phyloP scores from a whole-genome alignment of 2,888 invertebrate genomes.

The Drosophila paucipuncta region DNA sequence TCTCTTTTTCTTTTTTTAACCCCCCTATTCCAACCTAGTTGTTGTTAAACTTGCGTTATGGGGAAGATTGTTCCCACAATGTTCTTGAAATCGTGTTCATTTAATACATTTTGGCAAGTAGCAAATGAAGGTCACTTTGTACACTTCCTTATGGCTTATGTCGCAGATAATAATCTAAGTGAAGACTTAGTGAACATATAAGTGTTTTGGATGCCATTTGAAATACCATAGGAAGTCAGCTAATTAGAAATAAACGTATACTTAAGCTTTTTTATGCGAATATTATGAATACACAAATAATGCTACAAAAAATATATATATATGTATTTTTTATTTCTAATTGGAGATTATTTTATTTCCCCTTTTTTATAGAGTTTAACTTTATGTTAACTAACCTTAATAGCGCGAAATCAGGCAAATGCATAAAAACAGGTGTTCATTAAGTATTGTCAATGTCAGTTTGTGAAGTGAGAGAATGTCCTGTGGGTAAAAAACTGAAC shows the following conservation, averaged over 20 bases:
- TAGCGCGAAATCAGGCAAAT: not conserved
- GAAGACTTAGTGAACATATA: not conserved
- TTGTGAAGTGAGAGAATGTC: slow-evolving; percentile 10
- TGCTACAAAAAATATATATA: not conserved
- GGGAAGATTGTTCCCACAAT: not conserved
- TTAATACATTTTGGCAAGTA: not conserved
- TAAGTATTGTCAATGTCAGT: slow-evolving; percentile 14
- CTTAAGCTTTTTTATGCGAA: not conserved
- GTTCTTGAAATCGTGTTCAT: not conserved
- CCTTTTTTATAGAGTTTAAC: not conserved
- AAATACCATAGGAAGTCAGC: not conserved
- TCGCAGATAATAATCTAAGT: not conserved
- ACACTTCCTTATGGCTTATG: slow-evolving; percentile 1
- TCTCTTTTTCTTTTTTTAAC: not conserved
- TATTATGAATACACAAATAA: not conserved
- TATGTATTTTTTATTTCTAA: not conserved
- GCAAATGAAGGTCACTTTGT: not conserved
- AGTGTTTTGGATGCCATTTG: not conserved
- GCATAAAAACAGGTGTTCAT: not conserved
- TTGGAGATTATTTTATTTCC: not conserved
- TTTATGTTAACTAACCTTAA: not conserved
- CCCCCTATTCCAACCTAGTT: not conserved
- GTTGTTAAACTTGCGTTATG: not conserved
- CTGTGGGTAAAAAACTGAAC: slow-evolving; percentile 3
- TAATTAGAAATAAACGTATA: not conserved